Evolutionary conservation across 2,113 vertebrate genomes (phyloP).

Genomic region (Xiphophorus couchianus): DNA sequence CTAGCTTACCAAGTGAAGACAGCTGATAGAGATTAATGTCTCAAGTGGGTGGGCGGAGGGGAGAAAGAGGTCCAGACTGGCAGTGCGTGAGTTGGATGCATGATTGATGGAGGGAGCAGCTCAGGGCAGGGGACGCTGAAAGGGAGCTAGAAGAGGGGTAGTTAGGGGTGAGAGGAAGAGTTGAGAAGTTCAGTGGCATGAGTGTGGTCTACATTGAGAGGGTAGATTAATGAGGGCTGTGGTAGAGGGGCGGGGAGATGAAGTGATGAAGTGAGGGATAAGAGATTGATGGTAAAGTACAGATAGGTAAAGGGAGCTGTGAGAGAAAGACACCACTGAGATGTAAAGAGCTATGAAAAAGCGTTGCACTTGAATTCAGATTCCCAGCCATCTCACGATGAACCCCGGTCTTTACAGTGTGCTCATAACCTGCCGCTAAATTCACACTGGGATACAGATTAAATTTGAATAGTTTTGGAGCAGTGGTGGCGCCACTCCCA

Average conservation of each 20-base stretch:
- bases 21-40: constrained; percentile 77
- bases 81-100: constrained; percentile 54
- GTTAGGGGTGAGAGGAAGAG: constrained; percentile 56
- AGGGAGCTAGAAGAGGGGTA: constrained; percentile 37
- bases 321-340: constrained; percentile 25
- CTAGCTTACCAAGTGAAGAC: constrained; percentile 54
- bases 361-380: constrained; percentile 20
- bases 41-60: constrained; percentile 55
- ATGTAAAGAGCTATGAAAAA: constrained; percentile 6
- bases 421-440: constrained; percentile 11
- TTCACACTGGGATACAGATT: constrained; percentile 32
- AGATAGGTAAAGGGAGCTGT: constrained; percentile 25
- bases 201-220: constrained; percentile 44
- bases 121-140: constrained; percentile 44
- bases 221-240: constrained; percentile 55
- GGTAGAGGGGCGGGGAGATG: constrained; percentile 53
- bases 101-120: constrained; percentile 67
- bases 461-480: constrained; percentile 16
- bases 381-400: constrained; percentile 10
- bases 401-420: constrained; percentile 16
- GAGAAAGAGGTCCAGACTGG: constrained; percentile 58
- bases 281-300: constrained; percentile 56
- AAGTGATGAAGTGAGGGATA: constrained; percentile 46
- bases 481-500: constrained; percentile 28
- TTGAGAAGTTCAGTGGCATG: constrained; percentile 57